These are phyloP conservation scores for Tetranychus urticae DNA, from an alignment of 1,140 invertebrate genomes.

Conservation along the genomic window DNA sequence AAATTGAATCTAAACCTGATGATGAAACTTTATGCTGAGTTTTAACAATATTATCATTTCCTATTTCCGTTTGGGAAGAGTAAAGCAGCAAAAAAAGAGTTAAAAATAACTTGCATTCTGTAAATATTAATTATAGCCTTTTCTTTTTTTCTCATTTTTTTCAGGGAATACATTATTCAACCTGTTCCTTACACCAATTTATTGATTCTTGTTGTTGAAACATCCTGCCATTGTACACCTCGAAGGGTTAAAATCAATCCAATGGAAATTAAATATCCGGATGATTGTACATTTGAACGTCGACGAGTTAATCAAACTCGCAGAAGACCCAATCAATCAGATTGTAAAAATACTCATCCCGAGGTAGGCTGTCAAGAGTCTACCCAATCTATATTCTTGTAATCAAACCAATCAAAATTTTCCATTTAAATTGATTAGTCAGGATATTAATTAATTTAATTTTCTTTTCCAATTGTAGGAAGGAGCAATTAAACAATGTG, in stretches of 20 bases:
- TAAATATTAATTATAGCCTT: too few species aligned
- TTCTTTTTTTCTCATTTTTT: slow-evolving; percentile 6
- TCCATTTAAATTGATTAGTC: neutral
- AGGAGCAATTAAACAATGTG: slow-evolving; percentile 45
- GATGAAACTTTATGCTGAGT: too few species aligned
- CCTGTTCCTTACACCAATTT: slow-evolving; percentile 75
- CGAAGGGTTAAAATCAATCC: slow-evolving; percentile 55
- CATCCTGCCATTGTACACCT: slow-evolving; percentile 50
- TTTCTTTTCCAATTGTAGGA: slow-evolving; percentile 23
- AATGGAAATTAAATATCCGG: slow-evolving; percentile 32
- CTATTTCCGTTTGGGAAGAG: too few species aligned
- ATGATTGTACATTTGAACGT: slow-evolving; percentile 13
- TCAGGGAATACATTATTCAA: slow-evolving; percentile 68
- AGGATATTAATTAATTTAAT: slow-evolving; percentile 1
- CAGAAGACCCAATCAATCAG: slow-evolving; percentile 25
- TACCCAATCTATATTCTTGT: too few species aligned
- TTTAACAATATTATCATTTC: too few species aligned
- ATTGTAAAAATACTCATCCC: slow-evolving; percentile 62
- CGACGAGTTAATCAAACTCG: neutral
- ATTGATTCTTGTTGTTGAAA: slow-evolving; percentile 65
- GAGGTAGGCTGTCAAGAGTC: slow-evolving; percentile 30
- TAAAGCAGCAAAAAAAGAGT: too few species aligned
- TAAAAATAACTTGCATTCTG: too few species aligned
- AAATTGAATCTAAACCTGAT: too few species aligned
- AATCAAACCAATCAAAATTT: too few species aligned